Evolutionary conservation across 2,797 vertebrate genomes (phyloP).

Genomic region (Microhierax caerulescens): DNA sequence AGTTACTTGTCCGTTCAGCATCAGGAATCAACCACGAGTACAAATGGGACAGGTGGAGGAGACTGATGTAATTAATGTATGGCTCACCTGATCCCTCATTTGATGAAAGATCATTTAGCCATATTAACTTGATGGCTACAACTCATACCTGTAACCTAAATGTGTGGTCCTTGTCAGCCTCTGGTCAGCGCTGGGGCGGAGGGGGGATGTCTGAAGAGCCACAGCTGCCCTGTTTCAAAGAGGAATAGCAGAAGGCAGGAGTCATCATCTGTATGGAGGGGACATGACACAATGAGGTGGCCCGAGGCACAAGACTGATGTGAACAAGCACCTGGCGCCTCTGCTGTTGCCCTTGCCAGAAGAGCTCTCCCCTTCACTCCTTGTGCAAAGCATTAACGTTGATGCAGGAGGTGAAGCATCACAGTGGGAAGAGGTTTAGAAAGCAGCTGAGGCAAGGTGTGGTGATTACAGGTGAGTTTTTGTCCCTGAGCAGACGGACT

Average conservation of each 20-base stretch:
- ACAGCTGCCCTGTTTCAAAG: not conserved
- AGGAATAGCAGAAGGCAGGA: not conserved
- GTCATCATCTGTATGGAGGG: not conserved
- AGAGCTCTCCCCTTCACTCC: not conserved
- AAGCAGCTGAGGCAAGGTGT: not conserved
- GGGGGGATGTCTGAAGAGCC: not conserved
- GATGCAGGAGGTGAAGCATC: not conserved
- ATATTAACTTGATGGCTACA: not conserved
- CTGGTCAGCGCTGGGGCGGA: not conserved
- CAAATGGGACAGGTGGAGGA: not conserved
- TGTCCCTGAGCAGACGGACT: not conserved
- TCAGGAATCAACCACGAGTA: not conserved
- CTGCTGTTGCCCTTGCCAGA: not conserved
- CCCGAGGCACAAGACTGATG: not conserved
- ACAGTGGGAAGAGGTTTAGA: not conserved
- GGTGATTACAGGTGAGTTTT: not conserved
- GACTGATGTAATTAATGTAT: not conserved
- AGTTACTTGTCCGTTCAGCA: not conserved
- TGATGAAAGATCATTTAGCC: not conserved
- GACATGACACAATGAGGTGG: not conserved
- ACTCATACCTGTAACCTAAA: not conserved
- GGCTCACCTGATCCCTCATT: not conserved
- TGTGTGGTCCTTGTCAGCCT: not conserved
- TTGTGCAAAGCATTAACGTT: not conserved
- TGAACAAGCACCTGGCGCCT: not conserved